Conservation (phyloP, 1,140 invertebrate species). For the Psix sp. region DNA sequence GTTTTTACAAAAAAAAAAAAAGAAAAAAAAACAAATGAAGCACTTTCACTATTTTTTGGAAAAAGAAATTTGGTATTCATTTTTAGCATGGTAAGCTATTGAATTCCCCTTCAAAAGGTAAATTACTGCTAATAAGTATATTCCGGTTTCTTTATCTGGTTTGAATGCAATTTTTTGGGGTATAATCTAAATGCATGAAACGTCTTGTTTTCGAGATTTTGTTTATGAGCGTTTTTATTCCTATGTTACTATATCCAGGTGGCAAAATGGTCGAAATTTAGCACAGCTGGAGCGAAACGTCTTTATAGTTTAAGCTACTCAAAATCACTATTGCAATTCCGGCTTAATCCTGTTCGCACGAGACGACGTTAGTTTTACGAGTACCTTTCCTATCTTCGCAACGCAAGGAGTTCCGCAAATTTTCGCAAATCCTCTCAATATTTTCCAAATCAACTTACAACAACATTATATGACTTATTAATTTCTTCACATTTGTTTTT, state of each 20-base stretch:
- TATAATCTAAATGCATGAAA: constrained; percentile 26
- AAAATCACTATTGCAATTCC: constrained; percentile 39
- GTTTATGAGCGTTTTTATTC: constrained; percentile 28
- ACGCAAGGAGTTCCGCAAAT: too few relatives aligned
- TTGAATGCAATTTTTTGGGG: neutral
- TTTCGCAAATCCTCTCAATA: too few relatives aligned
- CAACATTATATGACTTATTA: too few relatives aligned
- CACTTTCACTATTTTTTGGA: too few relatives aligned
- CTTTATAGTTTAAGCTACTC: constrained; percentile 11
- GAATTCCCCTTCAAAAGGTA: too few relatives aligned
- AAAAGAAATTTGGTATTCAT: too few relatives aligned
- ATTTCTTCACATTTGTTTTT: too few relatives aligned
- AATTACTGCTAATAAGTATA: constrained; percentile 7
- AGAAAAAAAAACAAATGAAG: too few relatives aligned
- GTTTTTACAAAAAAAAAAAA: too few relatives aligned
- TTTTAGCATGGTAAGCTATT: too few relatives aligned
- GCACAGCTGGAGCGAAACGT: neutral
- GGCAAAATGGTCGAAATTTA: constrained; percentile 21
- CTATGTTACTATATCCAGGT: constrained; percentile 17
- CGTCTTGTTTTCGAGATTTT: constrained; percentile 15
- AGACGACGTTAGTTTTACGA: constrained; percentile 38
- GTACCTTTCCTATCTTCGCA: neutral
- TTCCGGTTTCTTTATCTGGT: neutral
- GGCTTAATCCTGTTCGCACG: constrained; percentile 33
- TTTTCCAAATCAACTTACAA: too few relatives aligned